A percentile compares a stretch with the other conserved stretches of the same genome.
Evolutionary conservation across 2,888 invertebrate species (phyloP).

Genomic region (Athetis lepigone): DNA sequence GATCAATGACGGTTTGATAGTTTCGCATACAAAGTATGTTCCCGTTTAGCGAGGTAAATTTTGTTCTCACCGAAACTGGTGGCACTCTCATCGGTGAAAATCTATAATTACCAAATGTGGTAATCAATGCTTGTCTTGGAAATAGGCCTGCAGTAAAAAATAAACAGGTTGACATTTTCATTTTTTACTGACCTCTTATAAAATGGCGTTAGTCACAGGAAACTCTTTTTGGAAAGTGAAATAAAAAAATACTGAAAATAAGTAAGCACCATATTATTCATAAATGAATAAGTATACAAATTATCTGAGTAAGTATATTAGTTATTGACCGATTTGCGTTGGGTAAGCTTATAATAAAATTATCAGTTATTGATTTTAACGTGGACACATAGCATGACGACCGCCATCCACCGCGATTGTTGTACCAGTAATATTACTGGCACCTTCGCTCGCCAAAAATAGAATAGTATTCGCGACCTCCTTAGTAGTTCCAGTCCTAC

Average conservation of each 20-base stretch:
- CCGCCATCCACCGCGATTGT: constrained; percentile 97
- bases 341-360: neutral
- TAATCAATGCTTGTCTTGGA: no score
- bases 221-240: neutral
- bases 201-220: no score
- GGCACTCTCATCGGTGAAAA: no score
- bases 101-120: no score
- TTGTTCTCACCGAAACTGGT: no score
- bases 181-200: no score
- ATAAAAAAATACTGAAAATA: neutral
- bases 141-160: no score
- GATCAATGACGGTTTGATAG: no score
- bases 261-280: neutral
- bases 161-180: no score
- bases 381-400: constrained; percentile 95
- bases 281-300: neutral
- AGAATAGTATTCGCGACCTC: constrained; percentile 97
- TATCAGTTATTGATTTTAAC: constrained; percentile 82
- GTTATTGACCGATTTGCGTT: neutral
- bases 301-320: no score
- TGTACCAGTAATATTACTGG: constrained; percentile 96
- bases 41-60: no score
- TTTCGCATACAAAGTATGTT: no score
- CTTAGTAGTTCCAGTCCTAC: constrained; percentile 94
- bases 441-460: constrained; percentile 96